Percentiles rank a stretch among this genome's conserved stretches.
phyloP scores from a whole-genome alignment of 2,888 invertebrate species.

The Eilema griseolum region DNA sequence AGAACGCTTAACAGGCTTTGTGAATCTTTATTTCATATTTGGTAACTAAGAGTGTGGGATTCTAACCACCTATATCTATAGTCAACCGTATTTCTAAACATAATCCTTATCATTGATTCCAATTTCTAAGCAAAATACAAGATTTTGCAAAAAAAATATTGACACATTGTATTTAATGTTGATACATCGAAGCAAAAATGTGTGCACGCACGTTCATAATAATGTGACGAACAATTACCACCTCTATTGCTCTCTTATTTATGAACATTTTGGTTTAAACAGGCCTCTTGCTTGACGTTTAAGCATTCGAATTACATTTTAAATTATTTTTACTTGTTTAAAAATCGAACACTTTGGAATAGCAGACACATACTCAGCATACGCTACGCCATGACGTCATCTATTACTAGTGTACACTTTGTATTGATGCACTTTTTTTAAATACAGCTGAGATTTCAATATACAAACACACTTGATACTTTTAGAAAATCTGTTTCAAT shows the following conservation, averaged over 20 bases:
- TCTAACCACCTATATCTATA: slow-evolving; percentile 45
- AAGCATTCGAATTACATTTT: slow-evolving; percentile 26
- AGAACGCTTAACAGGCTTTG: neutral
- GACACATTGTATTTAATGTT: slow-evolving; percentile 22
- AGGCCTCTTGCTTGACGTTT: slow-evolving; percentile 43
- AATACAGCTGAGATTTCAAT: neutral
- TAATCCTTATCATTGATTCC: slow-evolving; percentile 30
- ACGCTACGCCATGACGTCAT: slow-evolving; percentile 11
- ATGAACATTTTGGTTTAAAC: slow-evolving; percentile 44
- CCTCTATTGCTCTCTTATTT: slow-evolving; percentile 62
- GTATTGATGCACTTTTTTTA: slow-evolving; percentile 23
- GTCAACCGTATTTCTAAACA: slow-evolving; percentile 42
- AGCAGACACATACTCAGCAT: slow-evolving; percentile 32
- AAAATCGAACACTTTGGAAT: slow-evolving; percentile 14
- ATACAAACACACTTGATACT: neutral
- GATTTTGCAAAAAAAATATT: slow-evolving; percentile 17
- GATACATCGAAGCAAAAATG: slow-evolving; percentile 38
- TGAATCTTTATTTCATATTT: slow-evolving; percentile 36
- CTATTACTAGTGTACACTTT: slow-evolving; percentile 8
- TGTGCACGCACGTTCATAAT: slow-evolving; percentile 39
- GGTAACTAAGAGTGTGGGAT: slow-evolving; percentile 54
- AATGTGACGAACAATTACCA: slow-evolving; percentile 46
- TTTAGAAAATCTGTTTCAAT: slow-evolving; percentile 25
- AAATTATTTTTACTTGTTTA: slow-evolving; percentile 1
- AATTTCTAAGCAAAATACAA: slow-evolving; percentile 21